phyloP scores from a whole-genome alignment of 2,113 vertebrate genomes.

The Galeopterus variegatus region DNA sequence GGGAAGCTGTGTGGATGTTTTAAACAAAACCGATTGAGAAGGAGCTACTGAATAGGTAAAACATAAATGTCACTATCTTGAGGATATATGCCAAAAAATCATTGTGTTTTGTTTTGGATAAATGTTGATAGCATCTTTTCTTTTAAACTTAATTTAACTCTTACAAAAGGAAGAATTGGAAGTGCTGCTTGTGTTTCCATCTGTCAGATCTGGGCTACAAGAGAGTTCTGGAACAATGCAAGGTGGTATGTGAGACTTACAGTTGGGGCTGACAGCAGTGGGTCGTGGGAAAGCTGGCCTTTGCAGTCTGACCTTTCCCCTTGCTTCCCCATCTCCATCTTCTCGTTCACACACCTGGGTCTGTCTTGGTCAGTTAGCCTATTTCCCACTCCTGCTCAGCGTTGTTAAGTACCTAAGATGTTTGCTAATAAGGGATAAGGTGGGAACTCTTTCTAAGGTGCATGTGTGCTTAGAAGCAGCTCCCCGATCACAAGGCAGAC shows the following conservation, averaged over 20 bases:
- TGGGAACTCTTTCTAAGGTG: neutral
- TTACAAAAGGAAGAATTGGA: neutral
- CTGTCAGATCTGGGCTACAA: neutral
- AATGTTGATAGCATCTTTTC: neutral
- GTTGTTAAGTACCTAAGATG: neutral
- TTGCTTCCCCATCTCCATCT: neutral
- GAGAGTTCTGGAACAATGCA: neutral
- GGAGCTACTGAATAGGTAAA: neutral
- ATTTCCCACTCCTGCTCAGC: neutral
- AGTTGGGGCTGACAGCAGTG: neutral
- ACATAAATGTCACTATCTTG: neutral
- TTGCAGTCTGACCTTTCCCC: rapidly evolving
- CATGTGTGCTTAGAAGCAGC: neutral
- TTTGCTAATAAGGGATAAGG: neutral
- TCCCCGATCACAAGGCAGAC: neutral
- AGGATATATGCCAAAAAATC: neutral
- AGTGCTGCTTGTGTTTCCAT: neutral
- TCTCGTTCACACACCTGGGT: neutral
- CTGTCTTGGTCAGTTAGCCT: neutral
- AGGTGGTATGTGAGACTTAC: neutral
- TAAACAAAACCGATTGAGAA: neutral
- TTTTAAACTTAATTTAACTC: slow-evolving; percentile 1
- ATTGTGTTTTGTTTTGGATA: neutral
- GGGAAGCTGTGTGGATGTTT: neutral
- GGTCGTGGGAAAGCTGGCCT: neutral